Conservation (phyloP, 2,888 invertebrate species). For the Hermaeophaga mercurialis region DNA sequence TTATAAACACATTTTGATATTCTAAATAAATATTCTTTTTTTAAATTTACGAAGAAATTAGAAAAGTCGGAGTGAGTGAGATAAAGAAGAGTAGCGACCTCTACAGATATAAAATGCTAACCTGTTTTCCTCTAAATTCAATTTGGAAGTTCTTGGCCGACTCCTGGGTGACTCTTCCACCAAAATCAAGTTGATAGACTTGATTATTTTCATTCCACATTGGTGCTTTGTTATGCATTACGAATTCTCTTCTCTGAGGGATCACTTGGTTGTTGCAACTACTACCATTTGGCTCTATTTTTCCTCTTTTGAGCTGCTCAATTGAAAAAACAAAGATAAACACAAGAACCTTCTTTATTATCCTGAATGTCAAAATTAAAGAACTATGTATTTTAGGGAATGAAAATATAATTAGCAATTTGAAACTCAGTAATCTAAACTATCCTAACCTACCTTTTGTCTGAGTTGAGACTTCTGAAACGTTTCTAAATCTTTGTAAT, state of each 20-base stretch:
- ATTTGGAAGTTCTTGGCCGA: slow-evolving; percentile 99
- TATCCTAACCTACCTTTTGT: slow-evolving; percentile 92
- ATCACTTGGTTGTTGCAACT: slow-evolving; percentile 56
- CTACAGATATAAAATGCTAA: slow-evolving; percentile 54
- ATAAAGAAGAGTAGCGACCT: no score
- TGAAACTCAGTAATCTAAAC: no score
- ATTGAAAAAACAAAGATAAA: background rate
- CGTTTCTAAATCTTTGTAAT: slow-evolving; percentile 85
- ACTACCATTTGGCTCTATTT: slow-evolving; percentile 62
- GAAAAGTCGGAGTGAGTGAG: no score
- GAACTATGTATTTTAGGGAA: no score
- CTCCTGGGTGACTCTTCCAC: slow-evolving; percentile 98
- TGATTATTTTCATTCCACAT: slow-evolving; percentile 98
- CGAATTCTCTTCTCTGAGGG: slow-evolving; percentile 76
- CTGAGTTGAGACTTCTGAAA: slow-evolving; percentile 90
- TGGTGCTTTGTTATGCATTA: slow-evolving; percentile 93
- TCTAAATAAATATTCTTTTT: no score
- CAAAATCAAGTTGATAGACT: slow-evolving; percentile 98
- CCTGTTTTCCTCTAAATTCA: slow-evolving; percentile 95
- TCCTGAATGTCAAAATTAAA: no score
- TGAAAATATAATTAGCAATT: no score
- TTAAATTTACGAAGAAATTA: no score
- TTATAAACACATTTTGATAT: background rate
- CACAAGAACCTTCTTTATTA: background rate
- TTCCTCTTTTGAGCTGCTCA: slow-evolving; percentile 72